A percentile compares a stretch with the other conserved stretches of the same genome.
These are phyloP conservation scores for Calameuta filiformis DNA, from an alignment of 2,888 invertebrate genomes.

Conservation along the genomic window DNA sequence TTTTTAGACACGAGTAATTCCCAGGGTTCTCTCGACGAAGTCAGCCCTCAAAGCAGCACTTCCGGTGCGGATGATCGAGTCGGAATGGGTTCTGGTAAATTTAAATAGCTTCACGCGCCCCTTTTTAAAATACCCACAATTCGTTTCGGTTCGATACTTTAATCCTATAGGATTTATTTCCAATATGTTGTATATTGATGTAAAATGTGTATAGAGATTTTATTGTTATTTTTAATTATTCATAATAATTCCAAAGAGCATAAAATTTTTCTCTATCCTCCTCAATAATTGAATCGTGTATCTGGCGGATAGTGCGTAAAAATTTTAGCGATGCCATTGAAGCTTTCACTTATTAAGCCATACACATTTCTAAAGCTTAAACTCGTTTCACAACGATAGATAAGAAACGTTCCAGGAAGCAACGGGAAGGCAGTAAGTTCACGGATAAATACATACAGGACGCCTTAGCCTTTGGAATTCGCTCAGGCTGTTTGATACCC, in stretches of 20 bases:
- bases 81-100: not conserved
- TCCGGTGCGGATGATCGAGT: not conserved
- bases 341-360: not conserved
- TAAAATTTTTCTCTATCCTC: not conserved
- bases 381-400: not conserved
- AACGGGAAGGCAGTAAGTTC: not conserved
- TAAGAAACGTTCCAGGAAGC: not conserved
- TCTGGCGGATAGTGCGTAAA: not conserved
- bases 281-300: not conserved
- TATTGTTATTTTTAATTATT: not conserved
- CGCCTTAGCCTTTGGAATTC: conserved; percentile 48
- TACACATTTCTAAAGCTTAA: not conserved
- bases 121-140: not conserved
- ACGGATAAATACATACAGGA: conserved; percentile 48
- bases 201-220: not conserved
- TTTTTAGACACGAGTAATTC: not conserved
- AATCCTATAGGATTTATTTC: not conserved
- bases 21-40: not conserved
- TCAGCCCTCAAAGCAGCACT: not conserved
- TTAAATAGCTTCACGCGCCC: not conserved
- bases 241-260: not conserved
- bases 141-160: not conserved
- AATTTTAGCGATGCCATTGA: not conserved
- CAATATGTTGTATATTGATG: not conserved
- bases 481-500: conserved; percentile 50